phyloP scores from a whole-genome alignment of 2,113 vertebrate genomes.

The Mesitornis unicolor region DNA sequence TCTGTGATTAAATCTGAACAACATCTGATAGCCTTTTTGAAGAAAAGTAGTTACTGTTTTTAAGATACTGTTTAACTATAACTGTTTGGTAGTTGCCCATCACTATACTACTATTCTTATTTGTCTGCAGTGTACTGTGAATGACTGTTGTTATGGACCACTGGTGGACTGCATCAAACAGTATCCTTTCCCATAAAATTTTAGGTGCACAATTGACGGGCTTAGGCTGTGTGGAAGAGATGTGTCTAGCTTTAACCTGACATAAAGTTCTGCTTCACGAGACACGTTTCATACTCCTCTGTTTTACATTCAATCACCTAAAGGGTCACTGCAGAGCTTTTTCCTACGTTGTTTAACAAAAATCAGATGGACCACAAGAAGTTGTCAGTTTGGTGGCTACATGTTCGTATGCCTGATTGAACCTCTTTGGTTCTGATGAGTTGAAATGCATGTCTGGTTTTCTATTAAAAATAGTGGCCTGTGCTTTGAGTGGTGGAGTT shows the following conservation, averaged over 20 bases:
- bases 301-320: slow-evolving; percentile 74
- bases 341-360: slow-evolving; percentile 37
- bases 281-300: slow-evolving; percentile 75
- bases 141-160: slow-evolving; percentile 99
- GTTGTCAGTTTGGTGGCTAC: slow-evolving; percentile 54
- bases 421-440: slow-evolving; percentile 34
- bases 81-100: slow-evolving; percentile 41
- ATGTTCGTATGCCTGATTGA: slow-evolving; percentile 9
- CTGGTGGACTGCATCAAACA: slow-evolving; percentile 99
- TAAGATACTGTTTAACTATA: slow-evolving; percentile 62
- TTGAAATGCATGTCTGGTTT: slow-evolving; percentile 38
- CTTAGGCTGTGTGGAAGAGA: slow-evolving; percentile 86
- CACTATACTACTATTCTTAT: slow-evolving; percentile 54
- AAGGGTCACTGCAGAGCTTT: slow-evolving; percentile 66
- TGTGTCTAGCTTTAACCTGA: slow-evolving; percentile 90
- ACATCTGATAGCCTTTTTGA: slow-evolving; percentile 61
- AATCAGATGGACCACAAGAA: slow-evolving; percentile 45
- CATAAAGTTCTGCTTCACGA: slow-evolving; percentile 92
- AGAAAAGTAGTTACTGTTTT: slow-evolving; percentile 71
- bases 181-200: slow-evolving; percentile 99
- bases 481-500: not conserved
- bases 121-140: slow-evolving; percentile 93
- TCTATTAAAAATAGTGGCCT: not conserved
- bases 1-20: slow-evolving; percentile 73
- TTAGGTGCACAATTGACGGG: slow-evolving; percentile 91